Evolutionary conservation across 2,113 vertebrate genomes (phyloP).

Genomic region (Aldabrachelys gigantea): DNA sequence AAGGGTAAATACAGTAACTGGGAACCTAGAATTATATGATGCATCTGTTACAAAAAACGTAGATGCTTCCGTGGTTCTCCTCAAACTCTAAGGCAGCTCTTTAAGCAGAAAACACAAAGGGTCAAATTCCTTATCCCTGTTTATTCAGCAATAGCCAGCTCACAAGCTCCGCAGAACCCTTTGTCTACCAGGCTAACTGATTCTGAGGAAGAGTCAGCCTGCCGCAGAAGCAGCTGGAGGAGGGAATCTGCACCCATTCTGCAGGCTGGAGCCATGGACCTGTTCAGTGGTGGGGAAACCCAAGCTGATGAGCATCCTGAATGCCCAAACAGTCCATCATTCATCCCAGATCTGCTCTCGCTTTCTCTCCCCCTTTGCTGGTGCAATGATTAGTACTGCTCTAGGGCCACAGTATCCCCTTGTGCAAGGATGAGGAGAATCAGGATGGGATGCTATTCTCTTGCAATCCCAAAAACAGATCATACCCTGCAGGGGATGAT

Average conservation of each 20-base stretch:
- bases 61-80: not conserved
- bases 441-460: not conserved
- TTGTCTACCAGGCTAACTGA: not conserved
- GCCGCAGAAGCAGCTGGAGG: not conserved
- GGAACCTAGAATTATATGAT: not conserved
- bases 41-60: not conserved
- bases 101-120: not conserved
- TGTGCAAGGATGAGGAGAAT: not conserved
- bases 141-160: not conserved
- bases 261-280: not conserved
- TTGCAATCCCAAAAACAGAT: not conserved
- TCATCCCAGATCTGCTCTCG: not conserved
- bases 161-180: not conserved
- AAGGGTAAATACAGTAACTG: not conserved
- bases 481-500: not conserved
- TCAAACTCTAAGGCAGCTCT: not conserved
- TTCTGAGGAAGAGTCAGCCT: not conserved
- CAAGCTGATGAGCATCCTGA: not conserved
- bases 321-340: not conserved
- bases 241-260: not conserved
- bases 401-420: not conserved
- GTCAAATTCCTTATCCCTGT: not conserved
- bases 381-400: not conserved
- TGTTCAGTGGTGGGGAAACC: not conserved
- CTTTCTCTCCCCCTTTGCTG: not conserved